These are phyloP conservation scores for Montipora efflorescens DNA, from an alignment of 64 coral and sea anemone genomes.

Conservation along the genomic window DNA sequence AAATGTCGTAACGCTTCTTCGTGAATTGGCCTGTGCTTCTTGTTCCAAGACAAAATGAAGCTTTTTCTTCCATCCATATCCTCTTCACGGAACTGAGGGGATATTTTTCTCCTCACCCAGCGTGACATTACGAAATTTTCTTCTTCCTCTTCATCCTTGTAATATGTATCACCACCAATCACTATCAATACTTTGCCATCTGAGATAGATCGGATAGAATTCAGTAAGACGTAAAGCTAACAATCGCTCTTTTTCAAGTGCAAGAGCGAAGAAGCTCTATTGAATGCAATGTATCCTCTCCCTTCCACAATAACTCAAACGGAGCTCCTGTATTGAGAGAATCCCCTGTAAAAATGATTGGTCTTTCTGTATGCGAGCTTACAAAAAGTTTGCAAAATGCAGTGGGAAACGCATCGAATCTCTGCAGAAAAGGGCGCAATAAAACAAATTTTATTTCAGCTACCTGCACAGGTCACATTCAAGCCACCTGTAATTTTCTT, in stretches of 20 bases:
- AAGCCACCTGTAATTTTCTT: background rate
- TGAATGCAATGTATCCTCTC: too few relatives aligned
- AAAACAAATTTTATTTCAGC: too few relatives aligned
- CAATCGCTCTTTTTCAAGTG: background rate
- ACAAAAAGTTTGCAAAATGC: too few relatives aligned
- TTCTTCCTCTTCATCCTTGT: slow-evolving; percentile 58
- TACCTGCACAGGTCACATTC: background rate
- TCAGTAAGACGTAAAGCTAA: too few relatives aligned
- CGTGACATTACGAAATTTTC: slow-evolving; percentile 47
- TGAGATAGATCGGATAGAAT: too few relatives aligned
- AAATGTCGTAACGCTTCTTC: slow-evolving; percentile 70
- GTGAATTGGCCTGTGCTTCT: slow-evolving; percentile 71
- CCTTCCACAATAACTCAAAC: too few relatives aligned
- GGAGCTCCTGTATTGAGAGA: too few relatives aligned
- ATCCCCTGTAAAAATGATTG: too few relatives aligned
- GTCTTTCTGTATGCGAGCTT: too few relatives aligned
- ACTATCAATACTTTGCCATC: slow-evolving; percentile 66
- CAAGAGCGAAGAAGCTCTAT: too few relatives aligned
- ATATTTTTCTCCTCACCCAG: slow-evolving; percentile 28
- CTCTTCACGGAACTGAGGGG: slow-evolving; percentile 43
- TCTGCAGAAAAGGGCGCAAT: too few relatives aligned
- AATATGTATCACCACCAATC: slow-evolving; percentile 73
- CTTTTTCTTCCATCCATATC: slow-evolving; percentile 64
- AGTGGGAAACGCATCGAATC: too few relatives aligned
- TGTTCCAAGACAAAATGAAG: slow-evolving; percentile 83